Percentiles rank a stretch among this genome's conserved stretches.
These are phyloP conservation scores for Fabriciana adippe DNA, from an alignment of 2,888 invertebrate species.

Conservation along the genomic window DNA sequence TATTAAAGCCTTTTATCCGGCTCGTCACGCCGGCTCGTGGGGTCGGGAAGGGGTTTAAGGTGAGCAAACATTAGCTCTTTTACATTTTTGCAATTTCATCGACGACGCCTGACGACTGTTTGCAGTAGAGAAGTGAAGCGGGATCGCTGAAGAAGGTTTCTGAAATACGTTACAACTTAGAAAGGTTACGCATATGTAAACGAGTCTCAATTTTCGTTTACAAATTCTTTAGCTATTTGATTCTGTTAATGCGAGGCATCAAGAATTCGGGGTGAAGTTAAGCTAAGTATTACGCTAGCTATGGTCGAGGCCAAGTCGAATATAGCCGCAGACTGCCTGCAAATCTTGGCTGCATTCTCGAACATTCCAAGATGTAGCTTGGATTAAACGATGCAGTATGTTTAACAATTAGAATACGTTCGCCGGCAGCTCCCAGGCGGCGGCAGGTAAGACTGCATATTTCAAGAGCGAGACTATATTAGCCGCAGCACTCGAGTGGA, in stretches of 20 bases:
- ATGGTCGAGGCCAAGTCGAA: constrained; percentile 78
- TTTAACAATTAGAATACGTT: constrained; percentile 78
- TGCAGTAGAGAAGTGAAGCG: constrained; percentile 59
- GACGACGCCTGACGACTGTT: constrained; percentile 75
- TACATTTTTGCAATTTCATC: constrained; percentile 82
- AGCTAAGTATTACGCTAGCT: constrained; percentile 67
- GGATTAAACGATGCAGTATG: constrained; percentile 79
- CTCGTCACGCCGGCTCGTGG: constrained; percentile 78
- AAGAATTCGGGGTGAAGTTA: constrained; percentile 61
- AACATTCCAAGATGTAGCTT: constrained; percentile 78
- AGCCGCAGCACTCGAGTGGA: constrained; percentile 84
- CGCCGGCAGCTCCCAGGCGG: constrained; percentile 55
- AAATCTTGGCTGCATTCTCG: constrained; percentile 79
- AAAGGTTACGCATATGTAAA: constrained; percentile 68
- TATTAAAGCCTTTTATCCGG: constrained; percentile 83
- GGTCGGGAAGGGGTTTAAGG: constrained; percentile 81
- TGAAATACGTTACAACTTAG: constrained; percentile 63
- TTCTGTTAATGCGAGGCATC: constrained; percentile 48
- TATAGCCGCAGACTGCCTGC: constrained; percentile 67
- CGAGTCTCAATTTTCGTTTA: constrained; percentile 52
- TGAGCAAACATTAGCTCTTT: constrained; percentile 82
- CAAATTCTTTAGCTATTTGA: constrained; percentile 37
- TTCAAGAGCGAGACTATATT: constrained; percentile 78
- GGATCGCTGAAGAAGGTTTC: constrained; percentile 51
- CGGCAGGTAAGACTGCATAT: constrained; percentile 76